Base-by-base conservation (phyloP, 92 coral and sea anemone species). In the Paragorgia papillata region DNA sequence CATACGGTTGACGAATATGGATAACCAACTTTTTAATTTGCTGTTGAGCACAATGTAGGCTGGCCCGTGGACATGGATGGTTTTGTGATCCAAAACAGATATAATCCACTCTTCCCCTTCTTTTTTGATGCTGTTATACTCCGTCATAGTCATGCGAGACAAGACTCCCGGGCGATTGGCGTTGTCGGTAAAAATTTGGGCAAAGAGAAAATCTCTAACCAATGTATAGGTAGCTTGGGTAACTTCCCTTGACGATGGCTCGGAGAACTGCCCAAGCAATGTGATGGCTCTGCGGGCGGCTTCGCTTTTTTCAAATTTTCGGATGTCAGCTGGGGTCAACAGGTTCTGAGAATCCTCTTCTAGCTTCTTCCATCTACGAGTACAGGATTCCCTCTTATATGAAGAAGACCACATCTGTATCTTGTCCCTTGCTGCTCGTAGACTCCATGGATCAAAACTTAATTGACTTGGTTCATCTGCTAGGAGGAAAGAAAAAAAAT, bases 131-230 rank as follows among this genome's bases (percentile, higher is more conserved):
- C 62, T 66, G 2, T 62, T 60, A 20, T 54, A 81, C 64, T 88
- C 92, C 27, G 58, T 35, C 54, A 81, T 39, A 20, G 81, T 82
- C 87, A 84, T 84, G 67, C 65, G 59, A 19, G 92, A 78, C 15
- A 84, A 21, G 15, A 85, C 88, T 17, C 92, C 85, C 51, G 89
- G 85, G 8, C 89, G 66, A 49, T 82, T 71, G 33, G 87, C 85
- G 76, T 88, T 88, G 37, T 88, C 85, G 0, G 84, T 73, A 3
- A 66, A 80, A 15, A 80, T 88, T 46, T 84, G 76, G 20, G 80
- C 62, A 54, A 84, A 51, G 41, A 84, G 61, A 71, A 81, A 88
- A 74, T 88, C 92, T 59, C 85, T 70, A 6, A 88, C 65, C 21
- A 88, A 67, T 18, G 91, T 87, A 54, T 80, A 87, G 32, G 65